Percentiles rank a stretch among this genome's conserved stretches.
Conservation (phyloP, 2,113 vertebrate species). For the Meleagris gallopavo region DNA sequence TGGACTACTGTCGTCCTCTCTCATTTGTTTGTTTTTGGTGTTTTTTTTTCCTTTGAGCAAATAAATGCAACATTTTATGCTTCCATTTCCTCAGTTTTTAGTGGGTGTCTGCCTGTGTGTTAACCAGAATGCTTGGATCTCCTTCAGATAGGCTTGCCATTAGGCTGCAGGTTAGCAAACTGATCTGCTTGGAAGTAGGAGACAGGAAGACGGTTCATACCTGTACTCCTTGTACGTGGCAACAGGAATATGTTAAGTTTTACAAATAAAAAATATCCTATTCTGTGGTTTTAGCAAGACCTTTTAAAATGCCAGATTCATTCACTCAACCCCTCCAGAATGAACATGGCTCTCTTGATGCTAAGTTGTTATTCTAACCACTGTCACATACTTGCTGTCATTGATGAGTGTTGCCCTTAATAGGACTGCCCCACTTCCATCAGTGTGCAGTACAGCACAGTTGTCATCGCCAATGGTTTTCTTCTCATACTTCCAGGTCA, state of each 20-base stretch:
- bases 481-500: not conserved
- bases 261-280: not conserved
- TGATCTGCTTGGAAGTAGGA: not conserved
- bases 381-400: not conserved
- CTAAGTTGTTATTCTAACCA: not conserved
- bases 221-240: not conserved
- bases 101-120: accelerated
- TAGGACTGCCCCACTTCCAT: not conserved
- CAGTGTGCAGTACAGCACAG: not conserved
- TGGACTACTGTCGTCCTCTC: not conserved
- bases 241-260: not conserved
- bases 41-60: not conserved
- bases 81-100: not conserved
- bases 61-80: not conserved
- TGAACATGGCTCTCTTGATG: not conserved
- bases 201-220: not conserved
- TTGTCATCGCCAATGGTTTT: not conserved
- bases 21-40: not conserved
- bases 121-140: not conserved
- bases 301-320: not conserved
- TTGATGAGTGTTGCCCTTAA: not conserved
- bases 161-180: not conserved
- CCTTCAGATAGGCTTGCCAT: not conserved
- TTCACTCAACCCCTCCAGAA: not conserved
- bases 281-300: not conserved